Percentiles rank a stretch among this genome's conserved stretches.
Evolutionary conservation across 2,797 vertebrate species (phyloP).

Genomic region (Falco naumanni): DNA sequence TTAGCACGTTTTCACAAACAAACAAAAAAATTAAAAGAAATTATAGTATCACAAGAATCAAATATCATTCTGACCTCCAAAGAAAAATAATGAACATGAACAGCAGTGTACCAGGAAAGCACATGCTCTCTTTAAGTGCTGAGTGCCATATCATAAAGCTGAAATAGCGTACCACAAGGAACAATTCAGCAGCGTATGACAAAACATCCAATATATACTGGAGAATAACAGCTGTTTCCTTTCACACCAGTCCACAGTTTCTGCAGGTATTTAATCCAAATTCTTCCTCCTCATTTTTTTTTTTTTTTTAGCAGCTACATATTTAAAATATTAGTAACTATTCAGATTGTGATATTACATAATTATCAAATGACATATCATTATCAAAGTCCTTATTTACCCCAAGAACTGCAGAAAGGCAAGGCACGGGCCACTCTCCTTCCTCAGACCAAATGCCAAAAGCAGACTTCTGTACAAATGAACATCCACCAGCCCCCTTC

Average conservation of each 20-base stretch:
- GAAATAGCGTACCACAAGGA: conserved; percentile 15
- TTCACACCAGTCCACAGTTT: neutral
- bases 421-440: neutral
- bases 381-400: neutral
- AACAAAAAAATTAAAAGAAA: neutral
- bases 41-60: neutral
- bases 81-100: conserved; percentile 1
- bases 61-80: neutral
- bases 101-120: neutral
- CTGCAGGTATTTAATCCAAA: conserved; percentile 8
- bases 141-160: neutral
- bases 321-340: neutral
- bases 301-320: neutral
- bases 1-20: neutral
- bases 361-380: too few relatives aligned
- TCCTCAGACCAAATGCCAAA: neutral
- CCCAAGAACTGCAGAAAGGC: neutral
- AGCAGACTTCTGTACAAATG: neutral
- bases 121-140: neutral
- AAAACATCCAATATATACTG: neutral
- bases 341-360: neutral
- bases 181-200: neutral
- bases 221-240: conserved; percentile 13
- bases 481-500: neutral
- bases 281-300: neutral